These are phyloP conservation scores for Limosa lapponica DNA, from an alignment of 2,797 vertebrate species.

Conservation along the genomic window DNA sequence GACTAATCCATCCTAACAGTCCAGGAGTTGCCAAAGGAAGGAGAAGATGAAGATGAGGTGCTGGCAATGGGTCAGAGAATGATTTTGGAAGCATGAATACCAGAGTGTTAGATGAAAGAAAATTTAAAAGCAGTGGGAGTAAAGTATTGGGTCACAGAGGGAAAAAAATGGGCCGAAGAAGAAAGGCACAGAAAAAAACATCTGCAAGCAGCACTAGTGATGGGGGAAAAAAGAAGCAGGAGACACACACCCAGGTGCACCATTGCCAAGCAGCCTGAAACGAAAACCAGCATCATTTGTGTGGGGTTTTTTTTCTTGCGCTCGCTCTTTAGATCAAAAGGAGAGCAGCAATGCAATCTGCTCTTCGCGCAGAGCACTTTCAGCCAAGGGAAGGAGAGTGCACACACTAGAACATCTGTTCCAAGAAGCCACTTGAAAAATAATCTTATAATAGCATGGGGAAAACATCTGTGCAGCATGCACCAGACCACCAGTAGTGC, in stretches of 20 bases:
- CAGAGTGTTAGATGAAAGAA: constrained; percentile 35
- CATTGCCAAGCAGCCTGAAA: constrained; percentile 70
- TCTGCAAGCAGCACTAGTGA: constrained; percentile 70
- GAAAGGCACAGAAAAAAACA: constrained; percentile 66
- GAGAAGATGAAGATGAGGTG: constrained; percentile 37
- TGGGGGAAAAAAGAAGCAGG: constrained; percentile 63
- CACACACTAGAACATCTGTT: constrained; percentile 79
- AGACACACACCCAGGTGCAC: constrained; percentile 70
- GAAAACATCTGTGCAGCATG: constrained; percentile 83
- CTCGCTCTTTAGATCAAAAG: constrained; percentile 74
- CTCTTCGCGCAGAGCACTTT: constrained; percentile 64
- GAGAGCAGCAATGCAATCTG: constrained; percentile 74
- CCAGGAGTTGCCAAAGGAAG: constrained; percentile 8
- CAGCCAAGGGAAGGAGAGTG: constrained; percentile 60
- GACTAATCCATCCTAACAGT: background rate
- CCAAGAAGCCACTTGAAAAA: constrained; percentile 81
- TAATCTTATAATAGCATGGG: constrained; percentile 75
- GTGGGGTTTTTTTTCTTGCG: constrained; percentile 41
- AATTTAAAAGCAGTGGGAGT: constrained; percentile 46
- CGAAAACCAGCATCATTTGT: constrained; percentile 48
- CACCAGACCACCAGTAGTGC: constrained; percentile 79
- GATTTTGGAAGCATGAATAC: constrained; percentile 22
- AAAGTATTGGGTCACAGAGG: constrained; percentile 56
- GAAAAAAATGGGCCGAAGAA: constrained; percentile 65
- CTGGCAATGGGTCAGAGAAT: constrained; percentile 15